Conservation (phyloP, 2,797 vertebrate species). For the Decapterus maruadsi region DNA sequence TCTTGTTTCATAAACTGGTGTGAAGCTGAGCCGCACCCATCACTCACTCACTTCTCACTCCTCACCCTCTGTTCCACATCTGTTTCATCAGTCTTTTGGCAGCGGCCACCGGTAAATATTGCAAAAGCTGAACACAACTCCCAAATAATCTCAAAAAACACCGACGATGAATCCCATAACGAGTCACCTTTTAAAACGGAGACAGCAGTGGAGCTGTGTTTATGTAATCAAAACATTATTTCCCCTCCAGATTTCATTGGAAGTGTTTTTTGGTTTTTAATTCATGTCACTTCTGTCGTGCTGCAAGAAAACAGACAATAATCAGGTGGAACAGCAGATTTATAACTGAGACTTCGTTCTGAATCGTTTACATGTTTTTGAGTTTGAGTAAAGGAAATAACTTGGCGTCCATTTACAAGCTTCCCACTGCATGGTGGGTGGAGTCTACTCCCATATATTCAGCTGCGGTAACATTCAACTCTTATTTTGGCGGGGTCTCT, state of each 20-base stretch:
- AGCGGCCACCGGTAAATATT: slow-evolving; percentile 12
- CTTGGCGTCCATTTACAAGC: not conserved
- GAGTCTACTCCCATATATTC: not conserved
- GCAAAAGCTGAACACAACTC: slow-evolving; percentile 18
- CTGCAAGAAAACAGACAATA: not conserved
- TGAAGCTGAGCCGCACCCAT: not conserved
- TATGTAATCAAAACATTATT: slow-evolving; percentile 10
- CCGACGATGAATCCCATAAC: not conserved
- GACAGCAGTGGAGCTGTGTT: not conserved
- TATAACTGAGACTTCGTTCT: not conserved
- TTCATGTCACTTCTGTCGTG: not conserved
- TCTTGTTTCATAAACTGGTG: slow-evolving; percentile 24
- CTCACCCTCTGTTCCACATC: slow-evolving; percentile 13
- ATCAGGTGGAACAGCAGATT: slow-evolving; percentile 1
- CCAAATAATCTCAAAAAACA: slow-evolving; percentile 1
- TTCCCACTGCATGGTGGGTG: not conserved
- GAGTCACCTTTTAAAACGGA: not conserved
- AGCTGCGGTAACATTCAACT: not conserved
- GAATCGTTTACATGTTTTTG: not conserved
- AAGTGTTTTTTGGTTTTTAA: not conserved
- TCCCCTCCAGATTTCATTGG: not conserved
- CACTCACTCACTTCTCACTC: not conserved
- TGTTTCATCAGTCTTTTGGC: slow-evolving; percentile 17
- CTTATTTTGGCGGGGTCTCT: not conserved
- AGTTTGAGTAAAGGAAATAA: not conserved